These are phyloP conservation scores for Osmerus mordax DNA, from an alignment of 2,113 vertebrate genomes.

Conservation along the genomic window DNA sequence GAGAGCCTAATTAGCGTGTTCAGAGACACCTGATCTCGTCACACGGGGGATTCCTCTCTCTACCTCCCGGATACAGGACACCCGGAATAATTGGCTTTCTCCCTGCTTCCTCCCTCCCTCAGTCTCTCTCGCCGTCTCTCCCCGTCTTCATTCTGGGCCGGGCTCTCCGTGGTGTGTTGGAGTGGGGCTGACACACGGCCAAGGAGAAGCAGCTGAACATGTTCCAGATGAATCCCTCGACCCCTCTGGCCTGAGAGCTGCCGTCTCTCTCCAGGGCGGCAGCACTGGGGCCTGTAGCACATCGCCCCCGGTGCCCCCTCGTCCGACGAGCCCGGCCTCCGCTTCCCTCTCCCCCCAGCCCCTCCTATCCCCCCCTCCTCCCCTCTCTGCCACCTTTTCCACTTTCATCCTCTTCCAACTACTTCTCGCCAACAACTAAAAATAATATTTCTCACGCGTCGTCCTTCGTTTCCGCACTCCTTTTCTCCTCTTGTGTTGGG, in stretches of 20 bases:
- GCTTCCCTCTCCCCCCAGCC: neutral
- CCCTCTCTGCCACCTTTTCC: neutral
- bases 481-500: neutral
- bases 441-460: neutral
- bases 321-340: neutral
- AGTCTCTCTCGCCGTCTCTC: neutral
- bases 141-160: slow-evolving; percentile 4
- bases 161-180: slow-evolving; percentile 19
- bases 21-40: slow-evolving; percentile 43
- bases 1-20: slow-evolving; percentile 49
- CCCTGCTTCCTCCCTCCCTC: neutral
- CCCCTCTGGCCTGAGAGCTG: neutral
- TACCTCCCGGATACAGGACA: slow-evolving; percentile 27
- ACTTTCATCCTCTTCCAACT: neutral
- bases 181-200: slow-evolving; percentile 16
- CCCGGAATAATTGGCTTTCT: slow-evolving; percentile 41
- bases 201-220: neutral
- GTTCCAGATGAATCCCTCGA: slow-evolving; percentile 6
- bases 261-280: neutral
- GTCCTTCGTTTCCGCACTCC: neutral
- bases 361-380: neutral
- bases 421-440: neutral
- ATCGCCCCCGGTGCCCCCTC: neutral
- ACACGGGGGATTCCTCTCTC: slow-evolving; percentile 28
- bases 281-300: neutral